Base-by-base conservation (phyloP, 2,113 vertebrate species). In the Sceloporus undulatus region DNA sequence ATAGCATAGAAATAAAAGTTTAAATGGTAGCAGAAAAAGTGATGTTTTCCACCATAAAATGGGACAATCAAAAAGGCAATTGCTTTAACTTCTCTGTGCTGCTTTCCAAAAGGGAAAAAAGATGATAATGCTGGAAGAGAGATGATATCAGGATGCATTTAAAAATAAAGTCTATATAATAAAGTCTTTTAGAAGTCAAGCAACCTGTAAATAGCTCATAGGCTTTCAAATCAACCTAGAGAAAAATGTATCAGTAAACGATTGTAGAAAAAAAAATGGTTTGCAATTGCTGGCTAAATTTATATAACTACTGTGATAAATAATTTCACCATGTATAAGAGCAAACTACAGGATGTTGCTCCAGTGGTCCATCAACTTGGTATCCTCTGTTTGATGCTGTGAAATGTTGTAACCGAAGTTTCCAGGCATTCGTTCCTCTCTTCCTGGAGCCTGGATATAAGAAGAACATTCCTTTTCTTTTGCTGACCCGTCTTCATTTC, bases 11-110 rank as follows among this genome's bases (percentile, higher is more conserved):
- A 88, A 87, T 90, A 91, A 88, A 91, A 94, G 89, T 96, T 92
- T 92, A 94, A 92, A 92, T 84, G 54, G 65, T 85, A 91, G 88
- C 90, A 95, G 88, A 89, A 93, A 90, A 93, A 94, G 85, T 91
- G 27, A 85, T n/a, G 73, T 48, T 93, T 93, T 92, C 91, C 84
- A 93, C 95, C 89, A 90, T 90, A 81, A 90, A 83, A 71, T 11
- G 4, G 89, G 89, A 87, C 77, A 90, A 92, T 92, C 92, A 73
- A 77, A 70, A 84, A 94, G 84, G 91, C 85, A 82, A 95, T 96
- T 95, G 92, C 93, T 94, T 94, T 86, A 92, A 88, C 85, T 92
- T 90, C 85, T 85, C 76, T 73, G n/a, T 88, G 23, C 34, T 75
- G 40, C 74, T 92, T 91, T 86, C 87, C 89, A 42, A 78, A 79